Base-by-base conservation (phyloP, 2,888 invertebrate species). In the Drosophila acutilabella region DNA sequence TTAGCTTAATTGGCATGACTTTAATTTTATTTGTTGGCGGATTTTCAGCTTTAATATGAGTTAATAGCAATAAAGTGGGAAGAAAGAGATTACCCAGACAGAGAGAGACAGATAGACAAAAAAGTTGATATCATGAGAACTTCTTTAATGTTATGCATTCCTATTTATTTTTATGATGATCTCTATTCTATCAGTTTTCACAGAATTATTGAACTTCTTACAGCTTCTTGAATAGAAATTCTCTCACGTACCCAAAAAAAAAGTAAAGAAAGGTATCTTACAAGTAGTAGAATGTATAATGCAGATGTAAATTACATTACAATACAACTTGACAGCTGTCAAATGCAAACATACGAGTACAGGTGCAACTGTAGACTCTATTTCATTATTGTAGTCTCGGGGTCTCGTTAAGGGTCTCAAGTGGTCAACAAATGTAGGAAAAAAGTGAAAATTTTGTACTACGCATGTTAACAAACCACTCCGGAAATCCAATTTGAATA, bases 271-370 rank as follows among this genome's bases (percentile, higher is more conserved):
- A 42, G 33, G 56, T 41, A 56, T 40, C 13, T 30, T 33, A 38
- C 26, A 42, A 62, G 56, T 56, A 40, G 54, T 38, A 48, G 48
- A 66, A 48, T 71, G 74, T 56, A 41, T 51, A 64, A 81, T 67
- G 57, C 65, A 71, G 62, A 53, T 66, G 85, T 79, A 81, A 82
- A 82, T 87, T 68, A 74, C 77, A 70, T 79, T 71, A 76, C 71
- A 80, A 88, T 71, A 58, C 61, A 42, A 44, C 67, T 69, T 70
- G 86, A 85, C 86, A 88, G 82, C 86, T 82, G 88, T 84, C 85
- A 79, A 76, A 73, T 52, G 65, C 47, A 64, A 74, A 72, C 66
- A 68, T 26, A 36, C 36, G 36, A 36, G 36, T 36, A 44, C 60
- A 45, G 58, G 45, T 62, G 71, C 72, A 71, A 58, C 68, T 75